A percentile compares a stretch with the other conserved stretches of the same genome.
These are phyloP conservation scores for Halcyon chelicuti DNA, from an alignment of 2,797 vertebrate genomes.

Conservation along the genomic window DNA sequence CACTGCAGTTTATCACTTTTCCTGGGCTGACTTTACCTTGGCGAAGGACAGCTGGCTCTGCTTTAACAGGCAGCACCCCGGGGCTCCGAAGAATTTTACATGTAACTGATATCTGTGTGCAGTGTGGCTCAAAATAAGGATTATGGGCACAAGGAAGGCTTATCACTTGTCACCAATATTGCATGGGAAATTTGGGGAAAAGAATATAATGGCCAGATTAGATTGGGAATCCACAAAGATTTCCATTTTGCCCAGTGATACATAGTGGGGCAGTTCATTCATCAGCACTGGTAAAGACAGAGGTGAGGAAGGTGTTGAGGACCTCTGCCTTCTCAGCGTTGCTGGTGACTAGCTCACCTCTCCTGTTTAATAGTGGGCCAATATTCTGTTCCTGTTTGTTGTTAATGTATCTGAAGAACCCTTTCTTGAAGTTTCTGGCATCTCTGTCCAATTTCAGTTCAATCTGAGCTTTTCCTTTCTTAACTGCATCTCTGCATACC, in stretches of 20 bases:
- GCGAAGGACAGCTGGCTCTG: neutral
- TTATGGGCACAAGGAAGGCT: neutral
- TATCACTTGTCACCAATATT: neutral
- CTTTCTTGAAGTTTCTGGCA: too few species aligned
- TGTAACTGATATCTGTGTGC: neutral
- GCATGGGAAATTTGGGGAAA: fast-evolving
- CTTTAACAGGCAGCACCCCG: neutral
- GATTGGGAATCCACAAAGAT: neutral
- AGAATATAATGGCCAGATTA: neutral
- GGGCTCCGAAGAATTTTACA: neutral
- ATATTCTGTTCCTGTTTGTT: too few species aligned
- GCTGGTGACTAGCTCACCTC: too few species aligned
- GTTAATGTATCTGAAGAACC: too few species aligned
- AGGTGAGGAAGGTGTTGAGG: too few species aligned
- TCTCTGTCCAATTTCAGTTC: too few species aligned
- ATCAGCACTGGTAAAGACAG: too few species aligned
- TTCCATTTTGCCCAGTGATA: neutral
- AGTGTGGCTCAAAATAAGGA: neutral
- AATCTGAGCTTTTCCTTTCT: too few species aligned
- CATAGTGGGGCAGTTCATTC: fast-evolving
- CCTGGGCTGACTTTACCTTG: neutral
- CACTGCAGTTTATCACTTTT: neutral
- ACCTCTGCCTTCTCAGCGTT: too few species aligned
- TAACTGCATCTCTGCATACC: too few species aligned
- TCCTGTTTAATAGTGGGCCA: too few species aligned